Evolutionary conservation across 2,888 invertebrate species (phyloP).

Genomic region (Morinoia aosen): DNA sequence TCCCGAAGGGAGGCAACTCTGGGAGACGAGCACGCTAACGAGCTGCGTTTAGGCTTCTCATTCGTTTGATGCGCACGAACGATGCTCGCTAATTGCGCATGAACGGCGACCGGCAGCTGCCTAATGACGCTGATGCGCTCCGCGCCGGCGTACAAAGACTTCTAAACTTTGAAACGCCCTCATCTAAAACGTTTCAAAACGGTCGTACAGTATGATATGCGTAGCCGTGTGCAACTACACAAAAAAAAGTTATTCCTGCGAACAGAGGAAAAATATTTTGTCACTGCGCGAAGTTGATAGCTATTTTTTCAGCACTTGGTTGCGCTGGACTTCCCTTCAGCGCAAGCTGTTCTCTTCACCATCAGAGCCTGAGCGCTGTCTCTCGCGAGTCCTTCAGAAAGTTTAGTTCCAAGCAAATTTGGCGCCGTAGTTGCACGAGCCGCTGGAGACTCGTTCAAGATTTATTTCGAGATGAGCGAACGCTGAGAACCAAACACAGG

Average conservation of each 20-base stretch:
- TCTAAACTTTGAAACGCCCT: not conserved
- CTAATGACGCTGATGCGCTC: conserved; percentile 44
- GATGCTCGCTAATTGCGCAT: conserved; percentile 36
- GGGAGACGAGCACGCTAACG: not conserved
- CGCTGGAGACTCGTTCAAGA: not conserved
- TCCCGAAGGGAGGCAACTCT: not conserved
- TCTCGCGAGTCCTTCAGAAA: not conserved
- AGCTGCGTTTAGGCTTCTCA: conserved; percentile 29
- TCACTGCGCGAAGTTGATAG: not conserved
- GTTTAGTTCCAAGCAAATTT: not conserved
- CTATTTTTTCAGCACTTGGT: not conserved
- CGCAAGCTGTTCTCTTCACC: not conserved
- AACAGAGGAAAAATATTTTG: not conserved
- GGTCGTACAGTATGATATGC: not conserved
- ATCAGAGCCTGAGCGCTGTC: not conserved
- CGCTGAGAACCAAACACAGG: not conserved
- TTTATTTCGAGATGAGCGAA: not conserved
- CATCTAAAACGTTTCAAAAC: not conserved
- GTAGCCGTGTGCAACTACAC: not conserved
- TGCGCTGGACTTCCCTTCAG: not conserved
- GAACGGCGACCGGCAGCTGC: conserved; percentile 16
- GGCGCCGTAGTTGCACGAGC: not conserved
- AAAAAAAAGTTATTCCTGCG: not conserved
- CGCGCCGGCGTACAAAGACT: not conserved
- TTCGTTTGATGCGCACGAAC: conserved; percentile 51